Percentiles rank a stretch among this genome's conserved stretches.
These are phyloP conservation scores for Cliona cf. orientalis DNA, from an alignment of 37 sponge, comb jelly and placozoan genomes.

Conservation along the genomic window DNA sequence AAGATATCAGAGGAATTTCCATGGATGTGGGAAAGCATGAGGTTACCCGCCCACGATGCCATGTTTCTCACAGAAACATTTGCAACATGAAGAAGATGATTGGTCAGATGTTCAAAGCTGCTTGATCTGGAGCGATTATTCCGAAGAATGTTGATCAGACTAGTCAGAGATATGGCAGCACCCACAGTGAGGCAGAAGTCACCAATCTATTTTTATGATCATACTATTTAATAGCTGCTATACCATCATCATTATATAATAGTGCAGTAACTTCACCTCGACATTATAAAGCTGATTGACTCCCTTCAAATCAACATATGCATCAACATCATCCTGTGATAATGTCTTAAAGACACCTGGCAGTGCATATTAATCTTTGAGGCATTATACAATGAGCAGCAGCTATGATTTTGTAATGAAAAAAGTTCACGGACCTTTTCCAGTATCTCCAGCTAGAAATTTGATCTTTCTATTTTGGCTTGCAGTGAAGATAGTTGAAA, in stretches of 20 bases:
- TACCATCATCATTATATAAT: background rate
- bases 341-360: slow-evolving; percentile 53
- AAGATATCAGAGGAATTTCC: slow-evolving; percentile 78
- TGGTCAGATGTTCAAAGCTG: slow-evolving; percentile 44
- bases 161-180: no score
- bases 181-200: no score
- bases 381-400: background rate
- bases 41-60: slow-evolving; percentile 73
- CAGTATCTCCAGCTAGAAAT: slow-evolving; percentile 74
- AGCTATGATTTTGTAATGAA: no score
- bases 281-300: background rate
- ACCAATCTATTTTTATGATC: no score
- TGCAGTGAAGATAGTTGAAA: slow-evolving; percentile 18
- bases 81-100: slow-evolving; percentile 48
- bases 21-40: slow-evolving; percentile 67
- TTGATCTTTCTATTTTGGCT: slow-evolving; percentile 21
- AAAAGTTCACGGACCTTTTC: slow-evolving; percentile 65
- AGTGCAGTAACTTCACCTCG: background rate
- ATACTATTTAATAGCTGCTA: no score
- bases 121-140: no score
- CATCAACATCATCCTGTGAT: slow-evolving; percentile 14
- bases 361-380: background rate
- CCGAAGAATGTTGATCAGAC: no score
- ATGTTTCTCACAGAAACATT: slow-evolving; percentile 75
- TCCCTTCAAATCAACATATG: slow-evolving; percentile 49